Evolutionary conservation across 1,140 invertebrate species (phyloP).

Genomic region (Dreissena polymorpha): DNA sequence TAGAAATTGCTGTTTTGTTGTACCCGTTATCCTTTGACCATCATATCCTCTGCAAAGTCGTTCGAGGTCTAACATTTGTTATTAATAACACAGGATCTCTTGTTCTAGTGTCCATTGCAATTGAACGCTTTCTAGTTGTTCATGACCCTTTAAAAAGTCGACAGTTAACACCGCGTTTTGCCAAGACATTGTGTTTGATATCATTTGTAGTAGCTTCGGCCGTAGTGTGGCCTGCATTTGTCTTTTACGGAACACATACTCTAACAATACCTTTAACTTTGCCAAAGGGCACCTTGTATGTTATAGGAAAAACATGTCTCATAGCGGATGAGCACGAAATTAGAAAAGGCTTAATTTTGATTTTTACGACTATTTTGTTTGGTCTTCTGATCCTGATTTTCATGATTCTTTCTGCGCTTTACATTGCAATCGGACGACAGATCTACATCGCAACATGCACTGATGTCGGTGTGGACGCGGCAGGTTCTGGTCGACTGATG

Average conservation of each 20-base stretch:
- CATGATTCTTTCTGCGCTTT: conserved; percentile 13
- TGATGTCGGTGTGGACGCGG: neutral
- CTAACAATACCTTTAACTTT: neutral
- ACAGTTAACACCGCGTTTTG: conserved; percentile 28
- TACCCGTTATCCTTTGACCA: conserved; percentile 26
- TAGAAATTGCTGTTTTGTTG: conserved; percentile 37
- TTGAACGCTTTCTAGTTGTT: conserved; percentile 43
- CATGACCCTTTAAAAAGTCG: conserved; percentile 44
- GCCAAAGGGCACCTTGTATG: neutral
- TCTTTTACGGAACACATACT: conserved; percentile 45
- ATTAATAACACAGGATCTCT: conserved; percentile 47
- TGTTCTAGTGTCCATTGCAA: conserved; percentile 44
- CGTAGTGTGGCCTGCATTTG: conserved; percentile 42
- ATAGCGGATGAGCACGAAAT: conserved; percentile 36
- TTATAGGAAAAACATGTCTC: conserved; percentile 39
- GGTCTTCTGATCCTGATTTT: conserved; percentile 27
- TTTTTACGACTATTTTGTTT: conserved; percentile 38
- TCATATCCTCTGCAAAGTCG: conserved; percentile 44
- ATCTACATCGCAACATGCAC: conserved; percentile 50
- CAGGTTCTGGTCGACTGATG: neutral
- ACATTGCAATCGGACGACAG: conserved; percentile 50
- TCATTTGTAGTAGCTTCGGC: conserved; percentile 18
- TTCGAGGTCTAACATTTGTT: conserved; percentile 28
- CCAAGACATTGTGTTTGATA: conserved; percentile 32
- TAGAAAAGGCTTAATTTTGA: conserved; percentile 14